Evolutionary conservation across 2,113 vertebrate species (phyloP), one percentile per base, ranked within the genome.

Genomic region (Notiomystis cincta): DNA sequence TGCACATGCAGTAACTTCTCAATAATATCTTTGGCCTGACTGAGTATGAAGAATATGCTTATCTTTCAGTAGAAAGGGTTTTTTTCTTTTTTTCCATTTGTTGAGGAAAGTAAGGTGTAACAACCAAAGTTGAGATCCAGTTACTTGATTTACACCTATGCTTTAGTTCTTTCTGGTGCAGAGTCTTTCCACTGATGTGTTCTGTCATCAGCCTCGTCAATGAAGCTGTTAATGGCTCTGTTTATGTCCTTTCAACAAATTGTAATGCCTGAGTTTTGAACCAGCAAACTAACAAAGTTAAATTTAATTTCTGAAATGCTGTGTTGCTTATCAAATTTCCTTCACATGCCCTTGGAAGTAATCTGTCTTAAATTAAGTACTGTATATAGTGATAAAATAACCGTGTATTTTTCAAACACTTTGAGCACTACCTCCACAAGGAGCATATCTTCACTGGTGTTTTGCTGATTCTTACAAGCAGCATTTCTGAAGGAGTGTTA

Each of bases 51-150:
- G 58, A 38, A 35, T 48, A 33, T 17, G 2, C 21, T 62, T 80
- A 11, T 28, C 10, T 82, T 54, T 6, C 21, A 47, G 13, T 5
- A 65, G 13, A 51, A n/a, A 37, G 2, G 3, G 0, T 6, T 33
- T 13, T 13, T 30, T 13, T 4, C 1, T 3, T 60, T 47, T 38
- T 45, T 57, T 9, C 22, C 9, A 4, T 48, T 70, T 72, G 13
- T 31, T 51, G 27, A 58, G 35, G 30, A 53, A 89, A 44, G 19
- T n/a, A 25, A 51, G 4, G 13, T 58, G 28, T 72, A 51, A 38
- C 7, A 70, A 21, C 14, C 15, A 37, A 53, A 15, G 53, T 37
- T 89, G n/a, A 51, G 44, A 44, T 82, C 14, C 24, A 60, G 35
- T 58, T 82, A 33, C 18, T 70, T 47, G 8, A 22, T 67, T 75